These are phyloP conservation scores for Cladorhizidae sp. DNA, from an alignment of 37 sponge, comb jelly and placozoan species.

Conservation along the genomic window DNA sequence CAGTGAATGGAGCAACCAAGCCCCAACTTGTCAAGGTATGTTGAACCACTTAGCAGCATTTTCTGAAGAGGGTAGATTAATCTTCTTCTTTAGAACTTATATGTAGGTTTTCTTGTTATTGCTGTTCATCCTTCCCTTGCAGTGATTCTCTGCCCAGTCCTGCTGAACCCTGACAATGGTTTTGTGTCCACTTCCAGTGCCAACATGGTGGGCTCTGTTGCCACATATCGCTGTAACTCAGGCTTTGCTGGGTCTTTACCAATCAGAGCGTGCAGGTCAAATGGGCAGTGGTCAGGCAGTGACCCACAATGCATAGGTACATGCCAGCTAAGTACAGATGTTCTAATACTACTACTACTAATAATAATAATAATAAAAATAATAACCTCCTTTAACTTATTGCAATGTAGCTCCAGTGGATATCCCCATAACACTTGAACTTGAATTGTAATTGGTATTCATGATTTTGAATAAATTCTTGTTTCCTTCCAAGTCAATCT, in stretches of 20 bases:
- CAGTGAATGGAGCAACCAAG: constrained; percentile 40
- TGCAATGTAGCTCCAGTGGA: too few relatives aligned
- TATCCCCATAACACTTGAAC: too few relatives aligned
- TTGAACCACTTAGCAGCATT: too few relatives aligned
- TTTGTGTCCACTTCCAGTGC: neutral
- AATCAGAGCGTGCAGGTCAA: constrained; percentile 20
- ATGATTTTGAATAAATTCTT: too few relatives aligned
- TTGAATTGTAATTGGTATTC: too few relatives aligned
- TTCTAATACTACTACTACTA: too few relatives aligned
- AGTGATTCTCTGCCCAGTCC: constrained; percentile 11
- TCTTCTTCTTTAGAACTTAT: too few relatives aligned
- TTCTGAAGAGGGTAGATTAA: too few relatives aligned
- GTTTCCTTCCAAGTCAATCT: too few relatives aligned
- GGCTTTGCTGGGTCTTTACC: neutral
- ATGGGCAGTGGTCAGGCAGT: constrained; percentile 52
- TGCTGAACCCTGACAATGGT: constrained; percentile 7
- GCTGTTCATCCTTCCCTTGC: neutral
- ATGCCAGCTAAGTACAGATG: neutral
- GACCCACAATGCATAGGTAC: constrained; percentile 58
- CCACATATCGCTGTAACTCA: neutral
- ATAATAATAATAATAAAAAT: too few relatives aligned
- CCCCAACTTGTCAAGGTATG: constrained; percentile 49
- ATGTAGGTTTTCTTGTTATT: neutral
- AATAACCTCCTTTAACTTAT: too few relatives aligned
- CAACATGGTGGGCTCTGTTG: neutral